Conservation (phyloP, 2,888 invertebrate species). For the Tenthredo livida region DNA sequence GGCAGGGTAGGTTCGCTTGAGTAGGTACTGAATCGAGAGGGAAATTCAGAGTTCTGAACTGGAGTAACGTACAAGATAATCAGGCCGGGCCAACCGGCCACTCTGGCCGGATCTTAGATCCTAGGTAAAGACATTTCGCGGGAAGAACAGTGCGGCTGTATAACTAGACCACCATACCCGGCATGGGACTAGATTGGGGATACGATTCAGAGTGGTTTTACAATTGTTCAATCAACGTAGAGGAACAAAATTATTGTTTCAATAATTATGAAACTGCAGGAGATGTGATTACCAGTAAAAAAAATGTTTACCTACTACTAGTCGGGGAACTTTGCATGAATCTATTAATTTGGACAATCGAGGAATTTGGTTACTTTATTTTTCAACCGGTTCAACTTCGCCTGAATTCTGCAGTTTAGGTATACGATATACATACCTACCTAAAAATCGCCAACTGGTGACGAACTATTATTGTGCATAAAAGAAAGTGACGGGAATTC, state of each 20-base stretch:
- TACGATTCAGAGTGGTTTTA: not conserved
- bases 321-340: not conserved
- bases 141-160: not conserved
- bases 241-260: not conserved
- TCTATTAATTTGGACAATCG: not conserved
- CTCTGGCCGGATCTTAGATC: constrained; percentile 19
- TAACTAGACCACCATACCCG: not conserved
- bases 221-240: not conserved
- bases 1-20: constrained; percentile 8
- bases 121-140: not conserved
- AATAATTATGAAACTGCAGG: not conserved
- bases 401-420: not conserved
- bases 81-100: constrained; percentile 17
- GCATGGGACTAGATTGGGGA: not conserved
- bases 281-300: not conserved
- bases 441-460: not conserved
- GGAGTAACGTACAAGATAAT: constrained; percentile 34
- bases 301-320: not conserved
- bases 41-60: constrained; percentile 36
- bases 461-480: constrained; percentile 4
- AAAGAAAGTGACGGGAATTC: constrained; percentile 8
- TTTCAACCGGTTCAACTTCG: not conserved
- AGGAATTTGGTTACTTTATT: not conserved
- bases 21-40: constrained; percentile 39
- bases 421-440: too few relatives aligned